Base-by-base conservation (phyloP, 37 sponge, comb jelly and placozoan genomes). In the Mnemiopsis leidyi region DNA sequence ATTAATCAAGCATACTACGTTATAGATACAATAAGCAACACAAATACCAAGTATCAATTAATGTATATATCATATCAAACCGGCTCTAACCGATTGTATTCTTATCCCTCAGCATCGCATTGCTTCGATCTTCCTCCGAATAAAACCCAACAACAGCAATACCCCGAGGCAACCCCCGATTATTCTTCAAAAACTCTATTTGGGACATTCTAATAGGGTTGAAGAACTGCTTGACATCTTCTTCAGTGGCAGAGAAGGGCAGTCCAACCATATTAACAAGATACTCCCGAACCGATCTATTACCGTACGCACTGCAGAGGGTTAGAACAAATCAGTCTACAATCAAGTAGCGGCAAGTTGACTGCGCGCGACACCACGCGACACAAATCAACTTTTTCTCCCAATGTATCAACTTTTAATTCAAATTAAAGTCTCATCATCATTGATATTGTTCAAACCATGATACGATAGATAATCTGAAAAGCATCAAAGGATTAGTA, bases 81-180 rank as follows among this genome's bases (percentile, higher is more conserved):
- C 23, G 37, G 3, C 23, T 24, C 90, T 18, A 38, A 85, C 90
- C 90, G 39, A 85, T 85, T 9, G 90, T 85, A 40, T 40, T 26
- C 48, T 85, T 85, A 40, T 85, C 23, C 13, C 61, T 28, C 28
- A 38, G 61, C 90, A 85, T 85, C 9, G 90, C 90, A 85, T 40
- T 85, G 61, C 23, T 39, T 5, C 90, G 24, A 85, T 85, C 90
- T 23, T 85, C 90, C 28, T 39, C 36, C 13, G 90, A 85, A 38
- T 38, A 18, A 85, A 85, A 85, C 40, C 90, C 90, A 85, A 85
- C 90, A 85, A 85, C 90, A 40, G 90, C 90, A 85, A 85, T 85
- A 23, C 90, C 90, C 0, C 90, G 40, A 0, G 40, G 40, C 61
- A 29, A 37, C 23, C 90, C 90, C 61, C 61, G 40, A 38, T 85